Evolutionary conservation across 2,888 invertebrate species (phyloP), one percentile per base, ranked within the genome.

Genomic region (Andrena fulva): DNA sequence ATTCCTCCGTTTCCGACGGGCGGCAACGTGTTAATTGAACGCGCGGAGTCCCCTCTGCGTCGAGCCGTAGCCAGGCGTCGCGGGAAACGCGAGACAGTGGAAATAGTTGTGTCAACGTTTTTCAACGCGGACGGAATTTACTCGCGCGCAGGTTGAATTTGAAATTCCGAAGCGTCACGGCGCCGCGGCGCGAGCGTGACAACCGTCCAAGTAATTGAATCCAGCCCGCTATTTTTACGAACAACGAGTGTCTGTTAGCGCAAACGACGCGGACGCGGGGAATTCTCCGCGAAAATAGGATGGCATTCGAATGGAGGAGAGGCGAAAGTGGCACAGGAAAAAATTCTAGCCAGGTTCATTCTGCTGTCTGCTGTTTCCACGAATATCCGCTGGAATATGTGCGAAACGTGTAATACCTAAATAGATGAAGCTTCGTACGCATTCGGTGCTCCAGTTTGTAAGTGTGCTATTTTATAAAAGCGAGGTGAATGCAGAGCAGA

Each of bases 161-260:
- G 59, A 60, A 66, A 74, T 74, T 74, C 66, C 66, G 10, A 60
- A 72, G 16, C 42, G 42, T 42, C 42, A 54, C 31, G 20, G 8
- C n/a, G 5, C 7, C 12, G 27, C 52, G 20, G 4, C n/a, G 73
- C 27, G 73, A 60, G 64, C 48, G 77, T 66, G 33, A 67, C 59
- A 27, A 27, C 66, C 16, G 52, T 29, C 50, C 24, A 62, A 52
- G 74, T 77, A 77, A 77, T 77, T 77, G 74, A 77, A 77, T 77
- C 60, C 74, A 42, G 74, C 29, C n/a, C 35, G 62, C 62, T 74
- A 68, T 78, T 78, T 78, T 74, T 75, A 63, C 68, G 75, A 63
- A 67, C 62, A 78, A 78, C 54, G 24, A 12, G 12, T 67, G 68
- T 78, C 68, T 75, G 75, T 75, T 73, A 67, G 48, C 62, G 52